Conservation (phyloP, 1,140 invertebrate genomes). For the Meloidogyne floridensis region DNA sequence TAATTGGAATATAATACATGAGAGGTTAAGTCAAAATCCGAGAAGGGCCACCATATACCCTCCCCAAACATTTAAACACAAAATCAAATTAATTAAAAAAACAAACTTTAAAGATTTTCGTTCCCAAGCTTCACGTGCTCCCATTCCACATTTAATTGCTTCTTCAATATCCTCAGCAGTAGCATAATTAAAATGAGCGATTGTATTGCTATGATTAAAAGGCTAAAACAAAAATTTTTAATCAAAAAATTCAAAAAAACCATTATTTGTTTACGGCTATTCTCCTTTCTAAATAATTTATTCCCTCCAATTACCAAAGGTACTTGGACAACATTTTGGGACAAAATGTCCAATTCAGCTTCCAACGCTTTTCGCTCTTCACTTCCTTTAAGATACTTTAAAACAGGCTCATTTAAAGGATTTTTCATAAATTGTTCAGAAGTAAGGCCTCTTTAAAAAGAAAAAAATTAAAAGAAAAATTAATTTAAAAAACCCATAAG, state of each 20-base stretch:
- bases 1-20: no score
- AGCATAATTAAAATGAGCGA: constrained; percentile 60
- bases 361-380: constrained; percentile 79
- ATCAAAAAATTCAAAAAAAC: constrained; percentile 37
- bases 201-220: constrained; percentile 53
- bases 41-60: no score
- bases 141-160: constrained; percentile 28
- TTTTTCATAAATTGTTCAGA: constrained; percentile 65
- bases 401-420: constrained; percentile 69
- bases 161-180: constrained; percentile 52
- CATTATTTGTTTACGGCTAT: constrained; percentile 58
- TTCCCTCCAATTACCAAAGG: constrained; percentile 59
- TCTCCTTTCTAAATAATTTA: constrained; percentile 51
- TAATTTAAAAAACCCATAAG: background rate
- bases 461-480: background rate
- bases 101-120: constrained; percentile 51
- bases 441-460: constrained; percentile 55
- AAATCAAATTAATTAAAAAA: background rate
- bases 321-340: constrained; percentile 44
- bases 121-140: constrained; percentile 54
- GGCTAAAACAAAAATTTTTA: constrained; percentile 49
- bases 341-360: constrained; percentile 73
- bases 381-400: constrained; percentile 79
- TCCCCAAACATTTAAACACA: background rate
- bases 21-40: no score